Conservation (phyloP, 1,140 invertebrate genomes). For the Platorchestia sp. region DNA sequence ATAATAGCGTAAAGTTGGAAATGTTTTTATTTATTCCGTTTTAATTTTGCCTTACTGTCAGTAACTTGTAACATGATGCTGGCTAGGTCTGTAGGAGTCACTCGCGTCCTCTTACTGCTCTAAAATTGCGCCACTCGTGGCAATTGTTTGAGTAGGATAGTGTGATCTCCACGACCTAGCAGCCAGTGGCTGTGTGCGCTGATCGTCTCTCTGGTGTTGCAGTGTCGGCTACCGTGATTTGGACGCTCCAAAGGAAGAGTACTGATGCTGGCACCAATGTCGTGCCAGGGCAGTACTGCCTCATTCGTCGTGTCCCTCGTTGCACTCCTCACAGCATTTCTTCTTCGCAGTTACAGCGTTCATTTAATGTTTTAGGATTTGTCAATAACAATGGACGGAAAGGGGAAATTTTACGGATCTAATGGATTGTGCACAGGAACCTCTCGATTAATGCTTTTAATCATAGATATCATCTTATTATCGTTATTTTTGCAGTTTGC, state of each 20-base stretch:
- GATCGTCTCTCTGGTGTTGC: slow-evolving; percentile 71
- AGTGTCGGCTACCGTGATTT: slow-evolving; percentile 90
- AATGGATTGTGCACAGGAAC: not conserved
- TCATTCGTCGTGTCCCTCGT: not conserved
- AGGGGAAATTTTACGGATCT: not conserved
- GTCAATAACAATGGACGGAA: not conserved
- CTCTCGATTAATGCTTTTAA: not conserved
- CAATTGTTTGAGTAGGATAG: not conserved
- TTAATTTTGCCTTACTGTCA: slow-evolving; percentile 10
- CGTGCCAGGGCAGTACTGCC: not conserved
- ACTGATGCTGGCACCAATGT: slow-evolving; percentile 54
- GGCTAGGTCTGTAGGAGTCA: slow-evolving; percentile 57
- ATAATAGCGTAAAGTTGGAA: not conserved
- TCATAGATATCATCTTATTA: not conserved
- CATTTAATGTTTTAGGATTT: not conserved
- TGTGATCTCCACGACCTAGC: slow-evolving; percentile 56
- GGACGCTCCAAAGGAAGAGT: slow-evolving; percentile 86
- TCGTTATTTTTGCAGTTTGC: not conserved
- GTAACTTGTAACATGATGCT: slow-evolving; percentile 56
- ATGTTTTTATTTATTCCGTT: not conserved
- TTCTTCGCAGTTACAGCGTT: not conserved
- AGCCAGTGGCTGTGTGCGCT: slow-evolving; percentile 8
- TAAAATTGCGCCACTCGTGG: not conserved
- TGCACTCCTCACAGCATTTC: not conserved
- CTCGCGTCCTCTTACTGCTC: not conserved